A percentile compares a stretch with the other conserved stretches of the same genome.
Conservation (phyloP, 2,888 invertebrate genomes). For the Scaptomyza reducta region DNA sequence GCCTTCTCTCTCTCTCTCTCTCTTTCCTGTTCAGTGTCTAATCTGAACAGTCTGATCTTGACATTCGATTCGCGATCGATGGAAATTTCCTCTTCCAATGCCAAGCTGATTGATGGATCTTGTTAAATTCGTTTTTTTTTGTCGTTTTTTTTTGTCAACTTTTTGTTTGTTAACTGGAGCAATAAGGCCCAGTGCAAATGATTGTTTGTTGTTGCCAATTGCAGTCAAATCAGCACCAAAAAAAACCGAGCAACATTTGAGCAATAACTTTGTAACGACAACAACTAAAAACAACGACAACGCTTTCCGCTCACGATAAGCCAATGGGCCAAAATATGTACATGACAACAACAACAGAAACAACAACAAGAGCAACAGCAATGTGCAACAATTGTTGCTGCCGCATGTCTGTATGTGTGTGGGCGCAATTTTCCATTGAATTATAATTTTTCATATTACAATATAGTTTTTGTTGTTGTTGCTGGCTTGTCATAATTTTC, state of each 20-base stretch:
- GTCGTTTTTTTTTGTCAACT: background rate
- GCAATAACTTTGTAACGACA: slow-evolving; percentile 6
- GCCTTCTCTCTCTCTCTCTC: background rate
- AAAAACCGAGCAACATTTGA: slow-evolving; percentile 24
- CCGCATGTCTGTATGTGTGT: slow-evolving; percentile 51
- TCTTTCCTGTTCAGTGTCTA: background rate
- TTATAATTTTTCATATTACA: slow-evolving; percentile 70
- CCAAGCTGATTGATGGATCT: slow-evolving; percentile 52
- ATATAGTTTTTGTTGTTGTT: slow-evolving; percentile 34
- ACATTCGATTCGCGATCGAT: slow-evolving; percentile 36
- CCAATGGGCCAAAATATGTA: slow-evolving; percentile 25
- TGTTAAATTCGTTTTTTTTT: slow-evolving; percentile 20
- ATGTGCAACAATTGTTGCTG: slow-evolving; percentile 36
- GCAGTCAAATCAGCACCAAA: background rate
- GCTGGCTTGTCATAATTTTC: slow-evolving; percentile 78
- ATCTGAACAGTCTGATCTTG: slow-evolving; percentile 48
- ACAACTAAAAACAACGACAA: slow-evolving; percentile 53
- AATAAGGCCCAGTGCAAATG: slow-evolving; percentile 11
- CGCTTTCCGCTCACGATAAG: slow-evolving; percentile 69
- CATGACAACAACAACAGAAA: slow-evolving; percentile 43
- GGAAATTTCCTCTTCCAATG: slow-evolving; percentile 24
- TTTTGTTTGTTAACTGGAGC: slow-evolving; percentile 13
- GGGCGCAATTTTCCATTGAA: slow-evolving; percentile 76
- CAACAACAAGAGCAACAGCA: slow-evolving; percentile 57
- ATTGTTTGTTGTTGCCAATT: background rate